These are phyloP conservation scores for Bombus terrestris DNA, from an alignment of 1,140 invertebrate species.

Conservation along the genomic window DNA sequence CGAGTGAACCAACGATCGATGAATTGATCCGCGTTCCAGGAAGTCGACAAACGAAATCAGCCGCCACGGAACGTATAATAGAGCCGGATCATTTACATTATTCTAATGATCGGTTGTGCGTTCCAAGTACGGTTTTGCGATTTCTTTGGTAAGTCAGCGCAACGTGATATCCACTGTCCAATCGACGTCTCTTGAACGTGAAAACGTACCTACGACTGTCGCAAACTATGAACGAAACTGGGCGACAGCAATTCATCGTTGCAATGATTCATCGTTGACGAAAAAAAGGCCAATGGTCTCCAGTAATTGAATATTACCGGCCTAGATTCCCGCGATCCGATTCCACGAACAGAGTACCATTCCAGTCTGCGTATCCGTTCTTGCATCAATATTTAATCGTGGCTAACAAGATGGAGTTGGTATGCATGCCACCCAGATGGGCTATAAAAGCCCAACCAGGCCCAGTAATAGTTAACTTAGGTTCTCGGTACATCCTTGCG, in stretches of 20 bases:
- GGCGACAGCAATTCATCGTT: no score
- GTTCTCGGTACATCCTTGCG: slow-evolving; percentile 51
- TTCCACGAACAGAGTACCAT: slow-evolving; percentile 58
- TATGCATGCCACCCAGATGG: slow-evolving; percentile 63
- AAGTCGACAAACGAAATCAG: slow-evolving; percentile 1
- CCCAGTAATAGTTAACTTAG: slow-evolving; percentile 58
- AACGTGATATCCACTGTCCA: no score
- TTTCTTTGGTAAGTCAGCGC: not conserved
- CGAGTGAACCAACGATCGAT: no score
- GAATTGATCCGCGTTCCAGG: not conserved
- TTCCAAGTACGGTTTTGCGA: not conserved
- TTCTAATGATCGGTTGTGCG: slow-evolving; percentile 11
- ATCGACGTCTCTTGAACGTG: no score
- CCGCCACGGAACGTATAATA: not conserved
- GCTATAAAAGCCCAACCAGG: slow-evolving; percentile 67
- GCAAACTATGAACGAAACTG: not conserved
- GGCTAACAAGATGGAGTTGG: slow-evolving; percentile 76
- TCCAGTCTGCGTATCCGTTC: slow-evolving; percentile 66
- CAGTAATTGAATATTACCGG: slow-evolving; percentile 45
- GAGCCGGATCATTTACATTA: slow-evolving; percentile 12
- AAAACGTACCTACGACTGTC: not conserved
- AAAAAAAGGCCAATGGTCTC: not conserved
- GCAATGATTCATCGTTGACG: not conserved
- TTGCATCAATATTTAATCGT: slow-evolving; percentile 77
- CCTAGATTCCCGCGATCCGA: slow-evolving; percentile 52